These are phyloP conservation scores for Metacarcinus magister DNA, from an alignment of 2,888 invertebrate species.

Conservation along the genomic window DNA sequence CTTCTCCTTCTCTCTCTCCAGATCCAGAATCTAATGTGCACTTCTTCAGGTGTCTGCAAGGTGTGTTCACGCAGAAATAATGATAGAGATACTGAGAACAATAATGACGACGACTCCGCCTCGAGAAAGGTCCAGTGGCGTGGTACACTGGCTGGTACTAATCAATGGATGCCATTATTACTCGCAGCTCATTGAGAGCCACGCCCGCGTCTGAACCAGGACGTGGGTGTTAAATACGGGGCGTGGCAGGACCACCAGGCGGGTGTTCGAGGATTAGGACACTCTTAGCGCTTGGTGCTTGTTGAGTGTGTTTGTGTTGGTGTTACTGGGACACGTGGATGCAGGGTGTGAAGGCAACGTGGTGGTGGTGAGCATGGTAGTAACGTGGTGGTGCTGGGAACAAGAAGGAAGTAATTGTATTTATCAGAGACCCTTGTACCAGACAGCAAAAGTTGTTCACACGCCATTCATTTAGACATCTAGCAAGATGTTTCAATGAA, in stretches of 20 bases:
- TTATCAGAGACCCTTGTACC: not conserved
- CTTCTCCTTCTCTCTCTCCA: no score
- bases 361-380: not conserved
- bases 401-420: not conserved
- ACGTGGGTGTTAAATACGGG: not conserved
- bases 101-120: slow-evolving; percentile 4
- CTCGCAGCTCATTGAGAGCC: not conserved
- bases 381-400: not conserved
- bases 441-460: not conserved
- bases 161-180: not conserved
- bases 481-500: not conserved
- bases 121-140: not conserved
- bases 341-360: not conserved
- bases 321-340: not conserved
- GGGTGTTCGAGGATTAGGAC: not conserved
- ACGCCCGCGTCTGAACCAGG: not conserved
- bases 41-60: not conserved
- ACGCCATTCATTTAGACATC: not conserved
- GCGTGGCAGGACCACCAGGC: not conserved
- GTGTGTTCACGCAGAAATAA: not conserved
- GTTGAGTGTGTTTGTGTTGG: not conserved
- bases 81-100: slow-evolving; percentile 9
- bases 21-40: not conserved
- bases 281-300: not conserved
- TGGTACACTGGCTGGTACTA: slow-evolving; percentile 5